These are phyloP conservation scores for Sinonovacula constricta DNA, from an alignment of 1,140 invertebrate species.

Conservation along the genomic window DNA sequence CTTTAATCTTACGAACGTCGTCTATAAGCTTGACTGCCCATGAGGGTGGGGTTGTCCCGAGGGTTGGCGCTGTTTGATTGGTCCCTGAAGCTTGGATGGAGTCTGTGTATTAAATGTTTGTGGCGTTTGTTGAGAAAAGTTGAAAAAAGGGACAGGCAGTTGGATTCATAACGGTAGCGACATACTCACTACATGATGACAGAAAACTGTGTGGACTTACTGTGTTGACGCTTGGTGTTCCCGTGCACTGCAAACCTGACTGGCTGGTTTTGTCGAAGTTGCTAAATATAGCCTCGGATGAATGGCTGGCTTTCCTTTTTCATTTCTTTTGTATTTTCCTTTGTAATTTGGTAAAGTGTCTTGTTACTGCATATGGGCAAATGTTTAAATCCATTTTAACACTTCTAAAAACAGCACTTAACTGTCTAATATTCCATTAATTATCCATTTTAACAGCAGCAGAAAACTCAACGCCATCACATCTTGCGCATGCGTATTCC, in stretches of 20 bases:
- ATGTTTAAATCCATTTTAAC: no score
- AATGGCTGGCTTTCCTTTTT: slow-evolving; percentile 7
- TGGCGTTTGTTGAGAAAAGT: not conserved
- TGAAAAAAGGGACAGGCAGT: not conserved
- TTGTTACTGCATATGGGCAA: no score
- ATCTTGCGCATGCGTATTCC: no score
- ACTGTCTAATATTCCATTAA: no score
- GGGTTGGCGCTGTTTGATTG: not conserved
- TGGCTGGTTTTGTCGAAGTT: no score
- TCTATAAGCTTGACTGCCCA: not conserved
- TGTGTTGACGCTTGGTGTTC: not conserved
- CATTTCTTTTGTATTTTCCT: not conserved
- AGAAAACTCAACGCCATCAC: no score
- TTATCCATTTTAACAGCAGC: no score
- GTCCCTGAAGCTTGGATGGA: not conserved
- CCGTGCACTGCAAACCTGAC: not conserved
- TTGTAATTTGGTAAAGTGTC: slow-evolving; percentile 5
- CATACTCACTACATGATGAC: no score
- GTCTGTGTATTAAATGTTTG: not conserved
- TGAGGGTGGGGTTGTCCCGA: not conserved
- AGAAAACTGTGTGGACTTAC: no score
- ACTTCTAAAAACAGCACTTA: no score
- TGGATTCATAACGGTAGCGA: not conserved
- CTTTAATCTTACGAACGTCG: no score
- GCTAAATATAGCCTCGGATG: no score